Evolutionary conservation across 2,113 vertebrate species (phyloP).

Genomic region (Camelus dromedarius): DNA sequence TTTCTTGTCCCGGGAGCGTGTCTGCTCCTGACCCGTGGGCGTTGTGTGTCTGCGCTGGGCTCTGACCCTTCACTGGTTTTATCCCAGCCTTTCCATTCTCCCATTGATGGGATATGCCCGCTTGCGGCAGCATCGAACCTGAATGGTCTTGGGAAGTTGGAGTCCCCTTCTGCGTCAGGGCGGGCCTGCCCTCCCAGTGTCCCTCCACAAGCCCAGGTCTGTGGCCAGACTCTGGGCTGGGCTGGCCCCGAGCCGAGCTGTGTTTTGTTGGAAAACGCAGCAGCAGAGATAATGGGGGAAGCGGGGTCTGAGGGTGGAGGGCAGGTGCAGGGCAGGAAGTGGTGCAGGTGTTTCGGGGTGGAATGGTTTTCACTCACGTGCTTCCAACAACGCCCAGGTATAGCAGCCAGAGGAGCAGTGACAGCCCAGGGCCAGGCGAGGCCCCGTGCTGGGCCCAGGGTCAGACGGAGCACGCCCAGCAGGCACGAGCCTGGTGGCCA

Average conservation of each 20-base stretch:
- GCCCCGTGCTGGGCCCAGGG: not conserved
- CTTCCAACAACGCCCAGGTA: not conserved
- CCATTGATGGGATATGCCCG: not conserved
- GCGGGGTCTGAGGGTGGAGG: not conserved
- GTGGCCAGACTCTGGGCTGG: not conserved
- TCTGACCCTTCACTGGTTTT: not conserved
- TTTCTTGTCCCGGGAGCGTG: fast-evolving
- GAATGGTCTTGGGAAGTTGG: no score
- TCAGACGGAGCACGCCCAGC: not conserved
- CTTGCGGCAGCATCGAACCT: not conserved
- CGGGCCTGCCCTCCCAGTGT: fast-evolving
- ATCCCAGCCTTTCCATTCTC: not conserved
- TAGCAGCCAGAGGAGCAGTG: not conserved
- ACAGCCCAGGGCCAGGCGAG: not conserved
- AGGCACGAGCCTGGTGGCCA: not conserved
- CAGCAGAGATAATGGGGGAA: not conserved
- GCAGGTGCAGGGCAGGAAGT: not conserved
- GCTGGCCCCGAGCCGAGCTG: not conserved
- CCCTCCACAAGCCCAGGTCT: not conserved
- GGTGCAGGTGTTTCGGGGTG: not conserved
- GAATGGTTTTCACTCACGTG: not conserved
- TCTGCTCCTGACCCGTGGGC: not conserved
- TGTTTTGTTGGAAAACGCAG: not conserved
- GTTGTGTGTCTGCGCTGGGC: not conserved
- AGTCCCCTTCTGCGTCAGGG: not conserved